phyloP scores from a whole-genome alignment of 2,113 vertebrate species.

The Salvelinus alpinus region DNA sequence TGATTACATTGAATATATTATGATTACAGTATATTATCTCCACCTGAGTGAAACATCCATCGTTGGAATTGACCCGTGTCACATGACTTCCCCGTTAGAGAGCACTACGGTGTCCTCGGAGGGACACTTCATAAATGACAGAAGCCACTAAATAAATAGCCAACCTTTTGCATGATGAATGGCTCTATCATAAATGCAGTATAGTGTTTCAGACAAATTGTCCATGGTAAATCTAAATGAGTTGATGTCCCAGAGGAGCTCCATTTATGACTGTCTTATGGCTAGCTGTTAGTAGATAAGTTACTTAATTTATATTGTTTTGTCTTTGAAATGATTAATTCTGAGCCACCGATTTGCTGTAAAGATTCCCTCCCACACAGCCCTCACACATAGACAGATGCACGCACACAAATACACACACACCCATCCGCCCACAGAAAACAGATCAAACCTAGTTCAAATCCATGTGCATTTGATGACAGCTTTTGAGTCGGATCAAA shows the following conservation, averaged over 20 bases:
- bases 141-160: conserved; percentile 4
- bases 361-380: background rate
- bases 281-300: background rate
- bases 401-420: background rate
- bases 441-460: conserved; percentile 15
- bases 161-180: background rate
- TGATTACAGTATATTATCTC: conserved; percentile 19
- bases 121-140: conserved; percentile 4
- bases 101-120: background rate
- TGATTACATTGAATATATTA: conserved; percentile 22
- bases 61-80: conserved; percentile 14
- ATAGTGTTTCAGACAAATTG: background rate
- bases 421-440: background rate
- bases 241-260: background rate
- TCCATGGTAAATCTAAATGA: background rate
- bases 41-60: conserved; percentile 19
- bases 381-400: background rate
- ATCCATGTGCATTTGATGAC: conserved; percentile 12
- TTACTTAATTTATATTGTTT: background rate
- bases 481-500: conserved; percentile 6
- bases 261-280: background rate
- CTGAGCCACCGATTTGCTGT: background rate
- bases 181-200: background rate
- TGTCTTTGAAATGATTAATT: background rate
- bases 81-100: conserved; percentile 12